These are phyloP conservation scores for Aleiodes testaceus DNA, from an alignment of 2,888 invertebrate species.

Conservation along the genomic window DNA sequence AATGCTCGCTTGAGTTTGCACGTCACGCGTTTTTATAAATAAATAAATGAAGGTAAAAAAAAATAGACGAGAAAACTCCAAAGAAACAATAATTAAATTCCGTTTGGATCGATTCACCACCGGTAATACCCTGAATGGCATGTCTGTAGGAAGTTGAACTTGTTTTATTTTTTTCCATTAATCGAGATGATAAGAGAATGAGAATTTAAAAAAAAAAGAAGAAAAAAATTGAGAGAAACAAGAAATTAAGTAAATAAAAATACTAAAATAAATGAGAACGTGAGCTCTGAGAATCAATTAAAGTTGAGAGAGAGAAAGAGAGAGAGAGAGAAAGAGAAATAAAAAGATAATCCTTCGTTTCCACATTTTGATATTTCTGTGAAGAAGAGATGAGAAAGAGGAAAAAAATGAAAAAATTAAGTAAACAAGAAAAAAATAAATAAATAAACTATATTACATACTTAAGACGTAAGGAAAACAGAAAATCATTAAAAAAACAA, in stretches of 20 bases:
- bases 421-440: slow-evolving; percentile 46
- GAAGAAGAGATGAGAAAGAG: slow-evolving; percentile 56
- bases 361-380: slow-evolving; percentile 69
- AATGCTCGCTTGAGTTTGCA: slow-evolving; percentile 37
- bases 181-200: slow-evolving; percentile 39
- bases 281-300: slow-evolving; percentile 29
- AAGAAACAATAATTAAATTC: slow-evolving; percentile 63
- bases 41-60: slow-evolving; percentile 18
- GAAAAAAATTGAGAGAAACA: slow-evolving; percentile 2
- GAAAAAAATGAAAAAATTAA: slow-evolving; percentile 31
- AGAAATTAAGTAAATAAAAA: slow-evolving; percentile 48
- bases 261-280: slow-evolving; percentile 12
- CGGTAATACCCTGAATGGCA: slow-evolving; percentile 87
- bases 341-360: slow-evolving; percentile 65
- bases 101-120: slow-evolving; percentile 70
- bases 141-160: slow-evolving; percentile 62
- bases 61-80: slow-evolving; percentile 46
- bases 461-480: slow-evolving; percentile 70
- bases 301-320: neutral
- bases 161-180: slow-evolving; percentile 49
- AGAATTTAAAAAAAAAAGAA: slow-evolving; percentile 52
- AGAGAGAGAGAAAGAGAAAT: slow-evolving; percentile 41
- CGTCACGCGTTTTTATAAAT: slow-evolving; percentile 32
- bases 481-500: slow-evolving; percentile 58
- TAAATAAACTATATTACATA: slow-evolving; percentile 70